phyloP scores from a whole-genome alignment of 2,888 invertebrate species.

The Lasioglossum marginatum region DNA sequence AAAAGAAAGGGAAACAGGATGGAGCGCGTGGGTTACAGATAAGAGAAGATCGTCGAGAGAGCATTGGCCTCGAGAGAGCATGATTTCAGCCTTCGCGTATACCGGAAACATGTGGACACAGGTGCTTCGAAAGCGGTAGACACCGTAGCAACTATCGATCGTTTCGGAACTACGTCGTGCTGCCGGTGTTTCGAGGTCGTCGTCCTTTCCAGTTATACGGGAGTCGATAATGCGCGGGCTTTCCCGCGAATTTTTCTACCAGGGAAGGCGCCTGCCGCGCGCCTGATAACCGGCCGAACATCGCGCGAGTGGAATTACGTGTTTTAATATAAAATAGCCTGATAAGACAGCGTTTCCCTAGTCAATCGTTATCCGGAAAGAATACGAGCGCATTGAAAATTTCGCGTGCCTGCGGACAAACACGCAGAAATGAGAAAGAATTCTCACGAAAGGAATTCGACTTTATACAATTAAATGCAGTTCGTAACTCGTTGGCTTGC shows the following conservation, averaged over 20 bases:
- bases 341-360: background rate
- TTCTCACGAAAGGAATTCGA: no score
- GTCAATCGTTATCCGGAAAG: background rate
- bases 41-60: conserved; percentile 15
- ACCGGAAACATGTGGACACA: conserved; percentile 58
- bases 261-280: background rate
- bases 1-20: conserved; percentile 9
- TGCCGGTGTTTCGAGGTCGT: conserved; percentile 69
- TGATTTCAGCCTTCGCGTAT: conserved; percentile 41
- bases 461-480: no score
- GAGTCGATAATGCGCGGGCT: conserved; percentile 55
- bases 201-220: conserved; percentile 69
- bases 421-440: background rate
- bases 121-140: conserved; percentile 57
- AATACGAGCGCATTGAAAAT: background rate
- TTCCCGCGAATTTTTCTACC: conserved; percentile 47
- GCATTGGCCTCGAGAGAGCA: conserved; percentile 10
- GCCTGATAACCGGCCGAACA: background rate
- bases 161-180: conserved; percentile 61
- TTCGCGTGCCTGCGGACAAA: background rate
- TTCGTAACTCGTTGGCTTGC: no score
- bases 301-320: background rate
- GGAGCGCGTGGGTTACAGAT: background rate
- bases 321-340: background rate
- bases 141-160: conserved; percentile 66